A percentile compares a stretch with the other conserved stretches of the same genome.
phyloP scores from a whole-genome alignment of 2,113 vertebrate genomes.

The cat (Felis catus) region F.catus_Fca126_mat1.0 CM031421.1:111171501-111172000 shows the following conservation, averaged over 20 bases:
- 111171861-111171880: background rate
- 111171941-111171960: too few relatives aligned
- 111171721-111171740: too few relatives aligned
- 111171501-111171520: rapidly evolving
- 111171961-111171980: background rate
- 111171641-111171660: background rate
- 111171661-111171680: rapidly evolving
- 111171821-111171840: background rate
- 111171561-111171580: rapidly evolving
- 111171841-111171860: background rate
- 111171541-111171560: rapidly evolving
- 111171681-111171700: background rate
- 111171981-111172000: background rate
- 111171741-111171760: background rate
- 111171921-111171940: too few relatives aligned
- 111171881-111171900: background rate
- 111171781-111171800: background rate
- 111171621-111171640: too few relatives aligned
- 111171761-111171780: background rate
- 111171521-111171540: rapidly evolving
- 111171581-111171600: background rate
- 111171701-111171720: background rate
- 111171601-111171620: rapidly evolving
- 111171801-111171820: background rate
- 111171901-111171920: rapidly evolving